Evolutionary conservation across 2,797 vertebrate genomes (phyloP).

Genomic region (Myripristis jacobus): DNA sequence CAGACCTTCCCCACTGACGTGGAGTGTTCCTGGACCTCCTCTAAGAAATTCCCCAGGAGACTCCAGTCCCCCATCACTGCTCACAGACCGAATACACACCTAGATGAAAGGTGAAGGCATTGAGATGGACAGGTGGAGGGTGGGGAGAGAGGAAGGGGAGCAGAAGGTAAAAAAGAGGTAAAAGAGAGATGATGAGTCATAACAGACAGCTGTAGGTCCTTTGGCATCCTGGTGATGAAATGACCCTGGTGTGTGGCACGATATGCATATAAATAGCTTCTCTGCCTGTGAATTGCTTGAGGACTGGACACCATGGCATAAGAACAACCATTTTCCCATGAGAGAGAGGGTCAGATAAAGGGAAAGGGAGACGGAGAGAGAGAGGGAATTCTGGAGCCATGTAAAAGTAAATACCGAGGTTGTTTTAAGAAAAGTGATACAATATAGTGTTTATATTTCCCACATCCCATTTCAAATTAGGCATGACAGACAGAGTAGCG

Average conservation of each 20-base stretch:
- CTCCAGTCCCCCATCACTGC: constrained; percentile 96
- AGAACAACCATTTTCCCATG: constrained; percentile 65
- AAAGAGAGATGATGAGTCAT: constrained; percentile 41
- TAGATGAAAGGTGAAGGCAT: constrained; percentile 3
- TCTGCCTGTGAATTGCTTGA: constrained; percentile 61
- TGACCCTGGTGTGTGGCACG: constrained; percentile 46
- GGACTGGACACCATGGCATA: constrained; percentile 60
- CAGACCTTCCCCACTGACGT: constrained; percentile 98
- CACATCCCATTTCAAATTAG: constrained; percentile 16
- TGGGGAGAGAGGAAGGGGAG: constrained; percentile 24
- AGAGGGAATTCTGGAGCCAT: constrained; percentile 46
- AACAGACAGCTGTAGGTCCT: constrained; percentile 24
- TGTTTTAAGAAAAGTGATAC: constrained; percentile 49
- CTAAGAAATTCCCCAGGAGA: constrained; percentile 95
- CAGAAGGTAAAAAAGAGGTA: neutral
- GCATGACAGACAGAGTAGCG: constrained; percentile 28
- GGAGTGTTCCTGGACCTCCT: constrained; percentile 98
- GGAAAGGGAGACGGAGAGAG: constrained; percentile 10
- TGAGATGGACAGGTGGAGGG: neutral
- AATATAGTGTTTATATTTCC: constrained; percentile 46
- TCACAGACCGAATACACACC: constrained; percentile 58
- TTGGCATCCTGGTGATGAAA: constrained; percentile 32
- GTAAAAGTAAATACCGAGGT: constrained; percentile 60
- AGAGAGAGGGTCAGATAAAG: neutral
- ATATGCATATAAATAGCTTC: constrained; percentile 68